Conservation (phyloP, 2,888 invertebrate species). For the Archaeoteleia sp. region DNA sequence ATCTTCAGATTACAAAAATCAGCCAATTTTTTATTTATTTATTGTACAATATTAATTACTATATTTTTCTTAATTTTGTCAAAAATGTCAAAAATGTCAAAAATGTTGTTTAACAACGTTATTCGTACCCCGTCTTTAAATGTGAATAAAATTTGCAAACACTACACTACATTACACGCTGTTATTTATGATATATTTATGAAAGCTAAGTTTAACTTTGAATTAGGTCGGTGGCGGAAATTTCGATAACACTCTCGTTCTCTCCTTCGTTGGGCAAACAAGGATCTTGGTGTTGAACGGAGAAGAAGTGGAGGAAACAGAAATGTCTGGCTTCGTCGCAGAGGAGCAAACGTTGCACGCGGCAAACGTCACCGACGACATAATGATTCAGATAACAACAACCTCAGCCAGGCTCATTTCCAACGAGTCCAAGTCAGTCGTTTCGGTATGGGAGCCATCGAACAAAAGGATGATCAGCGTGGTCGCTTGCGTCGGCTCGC, state of each 20-base stretch:
- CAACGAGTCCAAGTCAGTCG: conserved; percentile 79
- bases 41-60: too few species aligned
- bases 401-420: conserved; percentile 84
- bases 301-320: conserved; percentile 98
- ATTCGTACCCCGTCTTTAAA: too few species aligned
- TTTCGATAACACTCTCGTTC: conserved; percentile 91
- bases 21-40: too few species aligned
- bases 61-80: too few species aligned
- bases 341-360: conserved; percentile 96
- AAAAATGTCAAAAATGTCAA: too few species aligned
- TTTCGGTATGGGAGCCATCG: conserved; percentile 84
- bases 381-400: conserved; percentile 87
- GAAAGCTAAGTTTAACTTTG: too few species aligned
- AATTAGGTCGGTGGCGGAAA: conserved; percentile 77
- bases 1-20: too few species aligned
- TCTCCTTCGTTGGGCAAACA: conserved; percentile 98
- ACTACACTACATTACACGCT: neutral
- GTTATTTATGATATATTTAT: conserved; percentile 1
- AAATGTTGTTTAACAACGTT: too few species aligned
- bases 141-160: conserved; percentile 74
- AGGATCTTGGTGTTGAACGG: conserved; percentile 91
- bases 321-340: conserved; percentile 92
- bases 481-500: conserved; percentile 86
- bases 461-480: conserved; percentile 88
- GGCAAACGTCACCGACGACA: conserved; percentile 90